A percentile compares a stretch with the other conserved stretches of the same genome.
phyloP scores from a whole-genome alignment of 2,797 vertebrate genomes.

The Glyptemys insculpta region DNA sequence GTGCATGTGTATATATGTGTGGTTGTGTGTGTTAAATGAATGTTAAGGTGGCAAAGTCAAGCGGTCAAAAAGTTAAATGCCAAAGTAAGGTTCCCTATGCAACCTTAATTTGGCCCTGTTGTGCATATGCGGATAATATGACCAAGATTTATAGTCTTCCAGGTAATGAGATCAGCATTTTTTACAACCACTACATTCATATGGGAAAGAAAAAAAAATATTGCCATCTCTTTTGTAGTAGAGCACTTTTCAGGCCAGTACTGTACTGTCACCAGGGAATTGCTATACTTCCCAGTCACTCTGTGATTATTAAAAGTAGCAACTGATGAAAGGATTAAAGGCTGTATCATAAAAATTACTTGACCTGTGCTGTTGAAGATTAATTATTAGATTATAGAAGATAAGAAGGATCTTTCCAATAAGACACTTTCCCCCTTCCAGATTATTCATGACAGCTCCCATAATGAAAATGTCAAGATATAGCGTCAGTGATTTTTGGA shows the following conservation, averaged over 20 bases:
- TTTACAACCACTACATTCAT: background rate
- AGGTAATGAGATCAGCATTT: background rate
- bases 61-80: background rate
- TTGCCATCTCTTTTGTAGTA: background rate
- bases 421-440: background rate
- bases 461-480: slow-evolving; percentile 61
- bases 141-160: background rate
- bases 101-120: background rate
- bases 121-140: background rate
- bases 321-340: slow-evolving; percentile 34
- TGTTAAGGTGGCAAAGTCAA: background rate
- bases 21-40: background rate
- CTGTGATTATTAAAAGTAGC: slow-evolving; percentile 16
- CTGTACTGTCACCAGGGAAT: background rate
- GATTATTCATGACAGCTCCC: slow-evolving; percentile 35
- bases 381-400: slow-evolving; percentile 26
- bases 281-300: background rate
- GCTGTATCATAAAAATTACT: slow-evolving; percentile 22
- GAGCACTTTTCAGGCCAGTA: background rate
- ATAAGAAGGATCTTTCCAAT: slow-evolving; percentile 7
- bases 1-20: background rate
- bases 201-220: background rate
- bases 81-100: background rate
- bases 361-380: background rate
- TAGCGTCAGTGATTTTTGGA: background rate